Percentiles rank a stretch among this genome's conserved stretches.
phyloP scores from a whole-genome alignment of 1,140 invertebrate species.

The Drusus annulatus region DNA sequence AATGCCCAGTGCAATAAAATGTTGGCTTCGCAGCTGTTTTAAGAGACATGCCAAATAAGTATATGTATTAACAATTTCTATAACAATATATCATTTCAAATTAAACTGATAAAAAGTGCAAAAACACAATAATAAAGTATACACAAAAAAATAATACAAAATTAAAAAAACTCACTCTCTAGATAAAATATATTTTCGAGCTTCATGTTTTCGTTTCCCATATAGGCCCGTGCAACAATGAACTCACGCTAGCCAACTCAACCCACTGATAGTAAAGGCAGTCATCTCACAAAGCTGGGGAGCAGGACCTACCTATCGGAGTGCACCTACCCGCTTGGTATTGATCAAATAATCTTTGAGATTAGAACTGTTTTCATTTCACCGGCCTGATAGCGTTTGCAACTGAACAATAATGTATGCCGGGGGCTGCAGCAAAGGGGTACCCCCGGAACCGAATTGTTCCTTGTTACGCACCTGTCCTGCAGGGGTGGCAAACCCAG shows the following conservation, averaged over 20 bases:
- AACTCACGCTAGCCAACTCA: constrained; percentile 43
- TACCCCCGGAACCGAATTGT: constrained; percentile 21
- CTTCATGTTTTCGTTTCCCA: constrained; percentile 62
- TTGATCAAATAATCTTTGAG: constrained; percentile 60
- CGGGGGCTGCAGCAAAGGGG: constrained; percentile 35
- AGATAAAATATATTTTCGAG: constrained; percentile 72
- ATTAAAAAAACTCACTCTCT: constrained; percentile 67
- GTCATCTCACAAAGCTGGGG: constrained; percentile 5
- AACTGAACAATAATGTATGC: constrained; percentile 50
- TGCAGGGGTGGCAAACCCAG: constrained; percentile 34
- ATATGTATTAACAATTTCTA: no score
- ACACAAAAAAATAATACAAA: constrained; percentile 11
- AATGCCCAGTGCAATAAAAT: no score
- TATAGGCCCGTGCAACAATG: constrained; percentile 37
- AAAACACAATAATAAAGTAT: background rate
- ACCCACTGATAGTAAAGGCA: constrained; percentile 48
- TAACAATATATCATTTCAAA: no score
- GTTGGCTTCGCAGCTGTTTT: no score
- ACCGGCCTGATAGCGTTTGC: constrained; percentile 48
- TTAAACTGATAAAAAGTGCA: background rate
- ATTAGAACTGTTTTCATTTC: constrained; percentile 58
- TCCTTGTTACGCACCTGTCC: constrained; percentile 47
- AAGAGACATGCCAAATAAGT: background rate
- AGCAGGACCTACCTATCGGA: constrained; percentile 18
- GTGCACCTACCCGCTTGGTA: constrained; percentile 41